Conservation (phyloP, 2,113 vertebrate species). For the Rhinolophus sinicus region DNA sequence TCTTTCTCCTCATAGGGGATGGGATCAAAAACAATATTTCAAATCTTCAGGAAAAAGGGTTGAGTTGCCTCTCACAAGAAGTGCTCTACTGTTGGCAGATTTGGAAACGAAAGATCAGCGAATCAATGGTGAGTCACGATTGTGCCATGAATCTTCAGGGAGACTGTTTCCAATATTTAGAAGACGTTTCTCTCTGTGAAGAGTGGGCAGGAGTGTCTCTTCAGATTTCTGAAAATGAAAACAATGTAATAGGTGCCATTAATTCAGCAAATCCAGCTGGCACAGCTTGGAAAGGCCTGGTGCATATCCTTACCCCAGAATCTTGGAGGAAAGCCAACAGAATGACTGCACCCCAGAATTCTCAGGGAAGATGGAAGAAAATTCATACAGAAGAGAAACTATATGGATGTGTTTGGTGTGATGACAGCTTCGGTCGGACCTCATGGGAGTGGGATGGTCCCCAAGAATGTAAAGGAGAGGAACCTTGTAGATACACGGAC, state of each 20-base stretch:
- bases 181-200: not conserved
- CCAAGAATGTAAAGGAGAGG: not conserved
- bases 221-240: slow-evolving; percentile 2
- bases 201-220: not conserved
- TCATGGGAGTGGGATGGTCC: rapidly evolving
- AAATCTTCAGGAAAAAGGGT: not conserved
- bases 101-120: not conserved
- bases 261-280: not conserved
- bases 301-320: not conserved
- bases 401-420: not conserved
- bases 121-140: not conserved
- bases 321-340: not conserved
- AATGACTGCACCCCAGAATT: not conserved
- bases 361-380: not conserved
- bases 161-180: not conserved
- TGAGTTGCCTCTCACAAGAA: not conserved
- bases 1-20: slow-evolving; percentile 20
- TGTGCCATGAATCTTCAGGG: not conserved
- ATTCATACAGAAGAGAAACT: not conserved
- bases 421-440: not conserved
- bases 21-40: slow-evolving; percentile 16
- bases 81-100: not conserved
- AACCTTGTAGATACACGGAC: not conserved
- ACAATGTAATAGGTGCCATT: not conserved
- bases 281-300: not conserved